phyloP scores from a whole-genome alignment of 2,797 vertebrate species.

The Garrulus glandarius region DNA sequence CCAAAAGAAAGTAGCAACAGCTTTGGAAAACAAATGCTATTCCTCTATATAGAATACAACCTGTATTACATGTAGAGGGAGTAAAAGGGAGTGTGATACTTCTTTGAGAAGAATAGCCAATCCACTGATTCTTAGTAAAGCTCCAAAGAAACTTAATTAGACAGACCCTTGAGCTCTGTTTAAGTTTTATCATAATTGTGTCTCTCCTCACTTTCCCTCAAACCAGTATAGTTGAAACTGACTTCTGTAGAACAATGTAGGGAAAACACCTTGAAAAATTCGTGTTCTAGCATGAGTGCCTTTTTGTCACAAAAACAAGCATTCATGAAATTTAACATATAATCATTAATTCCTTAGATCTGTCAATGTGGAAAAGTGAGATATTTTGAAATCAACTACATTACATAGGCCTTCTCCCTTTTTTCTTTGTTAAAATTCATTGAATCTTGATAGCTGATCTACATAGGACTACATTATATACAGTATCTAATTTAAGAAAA shows the following conservation, averaged over 20 bases:
- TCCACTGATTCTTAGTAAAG: neutral
- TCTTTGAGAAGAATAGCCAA: neutral
- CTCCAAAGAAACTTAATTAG: neutral
- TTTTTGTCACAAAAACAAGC: neutral
- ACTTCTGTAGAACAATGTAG: neutral
- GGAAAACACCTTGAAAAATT: neutral
- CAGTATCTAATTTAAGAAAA: neutral
- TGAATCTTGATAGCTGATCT: neutral
- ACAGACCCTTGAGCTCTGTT: neutral
- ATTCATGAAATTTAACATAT: neutral
- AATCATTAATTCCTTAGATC: neutral
- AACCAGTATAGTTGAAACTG: neutral
- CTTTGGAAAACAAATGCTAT: neutral
- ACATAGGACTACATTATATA: neutral
- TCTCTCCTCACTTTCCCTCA: neutral
- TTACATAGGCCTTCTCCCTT: neutral
- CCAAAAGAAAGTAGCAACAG: neutral
- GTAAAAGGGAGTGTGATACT: neutral
- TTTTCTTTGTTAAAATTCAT: neutral
- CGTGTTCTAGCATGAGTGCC: accelerated
- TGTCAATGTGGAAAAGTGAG: neutral
- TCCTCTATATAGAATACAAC: neutral
- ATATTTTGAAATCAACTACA: neutral
- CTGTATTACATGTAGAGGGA: neutral
- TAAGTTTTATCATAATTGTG: neutral